Conservation (phyloP, 2,888 invertebrate genomes). For the Pharmacophagus antenor region DNA sequence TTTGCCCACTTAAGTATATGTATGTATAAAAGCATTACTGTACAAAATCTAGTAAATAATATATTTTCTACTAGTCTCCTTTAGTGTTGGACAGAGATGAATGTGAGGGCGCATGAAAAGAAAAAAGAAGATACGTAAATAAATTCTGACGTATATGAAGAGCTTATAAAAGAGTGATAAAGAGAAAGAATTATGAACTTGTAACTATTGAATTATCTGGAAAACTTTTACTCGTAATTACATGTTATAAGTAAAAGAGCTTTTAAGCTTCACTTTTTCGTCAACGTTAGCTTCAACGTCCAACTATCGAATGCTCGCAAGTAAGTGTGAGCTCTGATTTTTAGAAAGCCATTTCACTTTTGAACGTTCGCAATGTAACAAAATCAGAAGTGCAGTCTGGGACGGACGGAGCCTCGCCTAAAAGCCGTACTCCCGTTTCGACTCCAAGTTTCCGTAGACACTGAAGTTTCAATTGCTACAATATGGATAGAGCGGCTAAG, state of each 20-base stretch:
- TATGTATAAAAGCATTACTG: no score
- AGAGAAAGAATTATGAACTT: no score
- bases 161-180: no score
- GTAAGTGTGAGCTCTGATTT: neutral
- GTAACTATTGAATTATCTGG: no score
- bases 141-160: no score
- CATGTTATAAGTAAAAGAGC: neutral
- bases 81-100: no score
- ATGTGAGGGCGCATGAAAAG: no score
- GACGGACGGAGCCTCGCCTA: constrained; percentile 20
- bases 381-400: constrained; percentile 19
- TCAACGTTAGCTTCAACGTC: neutral
- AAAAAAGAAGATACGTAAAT: no score
- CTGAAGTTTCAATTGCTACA: constrained; percentile 29
- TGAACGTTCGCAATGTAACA: constrained; percentile 17
- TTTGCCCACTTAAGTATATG: no score
- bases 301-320: neutral
- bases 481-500: constrained; percentile 27
- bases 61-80: no score
- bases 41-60: no score
- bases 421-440: constrained; percentile 20
- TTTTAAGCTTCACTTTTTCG: neutral
- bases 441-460: constrained; percentile 25
- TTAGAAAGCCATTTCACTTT: constrained; percentile 1
- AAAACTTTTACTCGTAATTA: neutral